Conservation (phyloP, 2,113 vertebrate species). For the Sylvilagus bachmani region DNA sequence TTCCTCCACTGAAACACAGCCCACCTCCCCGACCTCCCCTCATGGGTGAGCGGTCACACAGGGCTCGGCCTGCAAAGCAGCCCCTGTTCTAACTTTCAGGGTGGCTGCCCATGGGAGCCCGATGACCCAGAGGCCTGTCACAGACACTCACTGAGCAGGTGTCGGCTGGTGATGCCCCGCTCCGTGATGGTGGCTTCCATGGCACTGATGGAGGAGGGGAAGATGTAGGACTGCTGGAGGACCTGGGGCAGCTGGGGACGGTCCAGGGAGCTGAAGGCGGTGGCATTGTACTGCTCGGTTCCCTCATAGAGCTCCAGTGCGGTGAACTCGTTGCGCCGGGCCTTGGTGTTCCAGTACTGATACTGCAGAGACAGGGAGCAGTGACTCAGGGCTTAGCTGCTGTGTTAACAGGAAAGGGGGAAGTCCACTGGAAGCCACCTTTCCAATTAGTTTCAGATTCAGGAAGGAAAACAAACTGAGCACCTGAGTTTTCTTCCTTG, state of each 20-base stretch:
- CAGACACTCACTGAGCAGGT: conserved; percentile 93
- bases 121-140: background rate
- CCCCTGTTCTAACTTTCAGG: background rate
- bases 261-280: conserved; percentile 98
- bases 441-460: background rate
- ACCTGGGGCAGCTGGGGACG: conserved; percentile 95
- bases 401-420: background rate
- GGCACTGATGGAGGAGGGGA: conserved; percentile 96
- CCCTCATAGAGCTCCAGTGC: conserved; percentile 98
- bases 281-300: conserved; percentile 97
- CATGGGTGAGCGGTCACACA: rapidly evolving
- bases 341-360: conserved; percentile 98
- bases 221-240: conserved; percentile 98
- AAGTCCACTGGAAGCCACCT: background rate
- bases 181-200: conserved; percentile 98
- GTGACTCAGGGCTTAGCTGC: background rate
- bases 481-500: background rate
- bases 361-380: conserved; percentile 87
- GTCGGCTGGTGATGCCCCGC: conserved; percentile 98
- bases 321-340: conserved; percentile 96
- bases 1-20: background rate
- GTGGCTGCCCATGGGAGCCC: background rate
- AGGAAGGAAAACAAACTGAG: background rate
- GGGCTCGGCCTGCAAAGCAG: rapidly evolving
- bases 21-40: too few relatives aligned